A percentile compares a stretch with the other conserved stretches of the same genome.
Conservation (phyloP, 2,888 invertebrate species). For the Gymnoscelis rufifasciata region DNA sequence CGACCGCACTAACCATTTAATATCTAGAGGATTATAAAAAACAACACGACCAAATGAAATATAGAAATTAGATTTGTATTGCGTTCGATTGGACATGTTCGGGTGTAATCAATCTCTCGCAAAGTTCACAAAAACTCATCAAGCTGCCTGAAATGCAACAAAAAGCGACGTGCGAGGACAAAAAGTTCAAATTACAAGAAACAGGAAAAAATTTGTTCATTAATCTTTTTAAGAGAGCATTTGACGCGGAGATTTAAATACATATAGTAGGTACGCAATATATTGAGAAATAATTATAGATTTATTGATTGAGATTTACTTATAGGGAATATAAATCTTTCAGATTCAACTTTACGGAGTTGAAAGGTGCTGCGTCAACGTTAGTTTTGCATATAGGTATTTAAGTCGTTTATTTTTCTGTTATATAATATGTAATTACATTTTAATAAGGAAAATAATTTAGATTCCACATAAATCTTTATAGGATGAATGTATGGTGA, state of each 20-base stretch:
- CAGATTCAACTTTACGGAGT: conserved; percentile 40
- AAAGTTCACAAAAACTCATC: conserved; percentile 53
- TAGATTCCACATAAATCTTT: no score
- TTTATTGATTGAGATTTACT: conserved; percentile 45
- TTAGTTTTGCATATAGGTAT: no score
- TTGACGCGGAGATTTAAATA: conserved; percentile 36
- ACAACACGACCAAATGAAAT: conserved; percentile 37
- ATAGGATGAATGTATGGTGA: no score
- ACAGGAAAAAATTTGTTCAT: conserved; percentile 49
- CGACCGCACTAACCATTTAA: conserved; percentile 41
- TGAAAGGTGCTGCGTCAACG: conserved; percentile 27
- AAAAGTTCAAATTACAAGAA: conserved; percentile 51
- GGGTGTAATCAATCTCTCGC: conserved; percentile 54
- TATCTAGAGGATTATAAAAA: conserved; percentile 37
- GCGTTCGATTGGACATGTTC: conserved; percentile 36
- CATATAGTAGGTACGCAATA: conserved; percentile 7
- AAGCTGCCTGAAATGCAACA: conserved; percentile 40
- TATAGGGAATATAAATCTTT: conserved; percentile 43
- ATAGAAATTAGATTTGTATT: conserved; percentile 18
- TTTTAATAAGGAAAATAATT: no score
- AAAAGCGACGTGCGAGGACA: conserved; percentile 37
- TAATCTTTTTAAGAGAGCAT: conserved; percentile 70
- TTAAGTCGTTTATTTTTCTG: no score
- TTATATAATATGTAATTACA: no score
- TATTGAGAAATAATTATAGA: conserved; percentile 40